Conservation (phyloP, 2,113 vertebrate genomes). For the Podarcis muralis region DNA sequence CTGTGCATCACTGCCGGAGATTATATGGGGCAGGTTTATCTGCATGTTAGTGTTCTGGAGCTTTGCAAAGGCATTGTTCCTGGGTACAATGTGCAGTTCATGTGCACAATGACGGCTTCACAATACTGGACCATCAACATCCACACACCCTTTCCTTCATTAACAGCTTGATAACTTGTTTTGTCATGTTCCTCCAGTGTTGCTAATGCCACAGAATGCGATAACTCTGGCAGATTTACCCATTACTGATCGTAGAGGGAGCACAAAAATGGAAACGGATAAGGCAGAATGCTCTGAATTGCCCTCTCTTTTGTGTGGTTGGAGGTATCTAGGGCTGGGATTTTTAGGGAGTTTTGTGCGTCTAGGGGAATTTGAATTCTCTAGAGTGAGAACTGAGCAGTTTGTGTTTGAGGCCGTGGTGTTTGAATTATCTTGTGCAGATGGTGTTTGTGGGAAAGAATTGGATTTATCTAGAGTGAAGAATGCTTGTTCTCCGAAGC, state of each 20-base stretch:
- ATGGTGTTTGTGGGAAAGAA: constrained; percentile 23
- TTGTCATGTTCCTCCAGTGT: not conserved
- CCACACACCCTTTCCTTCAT: not conserved
- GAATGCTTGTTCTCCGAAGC: constrained; percentile 26
- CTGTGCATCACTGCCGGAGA: not conserved
- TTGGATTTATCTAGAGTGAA: constrained; percentile 1
- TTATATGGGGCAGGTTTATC: not conserved
- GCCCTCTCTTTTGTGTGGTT: not conserved
- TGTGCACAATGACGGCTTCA: not conserved
- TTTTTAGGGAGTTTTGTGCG: not conserved
- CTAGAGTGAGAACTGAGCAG: not conserved
- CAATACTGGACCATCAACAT: not conserved
- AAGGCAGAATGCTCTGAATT: not conserved
- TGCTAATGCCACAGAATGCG: not conserved
- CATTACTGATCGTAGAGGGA: not conserved
- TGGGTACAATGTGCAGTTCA: not conserved
- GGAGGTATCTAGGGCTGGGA: not conserved
- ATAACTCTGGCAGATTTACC: not conserved
- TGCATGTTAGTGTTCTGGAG: not conserved
- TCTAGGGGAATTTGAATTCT: constrained; percentile 9
- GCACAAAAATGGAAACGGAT: not conserved
- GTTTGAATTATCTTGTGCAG: constrained; percentile 28
- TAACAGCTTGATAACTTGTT: not conserved
- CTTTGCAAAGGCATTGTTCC: not conserved
- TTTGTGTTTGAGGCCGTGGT: not conserved